phyloP scores from a whole-genome alignment of 2,797 vertebrate species.

The Tolypeutes matacus region DNA sequence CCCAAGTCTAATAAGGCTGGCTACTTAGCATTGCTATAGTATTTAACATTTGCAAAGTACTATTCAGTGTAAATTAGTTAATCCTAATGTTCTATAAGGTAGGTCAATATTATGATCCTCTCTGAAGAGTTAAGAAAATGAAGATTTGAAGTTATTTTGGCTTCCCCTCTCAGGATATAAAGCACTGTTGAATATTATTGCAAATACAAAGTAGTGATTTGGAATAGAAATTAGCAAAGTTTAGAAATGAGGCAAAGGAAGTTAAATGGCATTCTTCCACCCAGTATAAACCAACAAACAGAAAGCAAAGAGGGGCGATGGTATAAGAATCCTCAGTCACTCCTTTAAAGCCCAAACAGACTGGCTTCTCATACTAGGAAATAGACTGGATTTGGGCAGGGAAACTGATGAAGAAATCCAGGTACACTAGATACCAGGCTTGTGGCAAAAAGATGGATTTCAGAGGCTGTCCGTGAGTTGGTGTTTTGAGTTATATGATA shows the following conservation, averaged over 20 bases:
- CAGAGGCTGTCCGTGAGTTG: not conserved
- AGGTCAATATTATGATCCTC: slow-evolving; percentile 83
- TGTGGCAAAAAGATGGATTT: not conserved
- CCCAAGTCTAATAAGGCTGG: slow-evolving; percentile 74
- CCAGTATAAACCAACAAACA: not conserved
- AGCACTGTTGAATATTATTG: slow-evolving; percentile 65
- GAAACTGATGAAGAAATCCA: slow-evolving; percentile 1
- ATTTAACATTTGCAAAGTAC: slow-evolving; percentile 77
- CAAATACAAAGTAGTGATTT: slow-evolving; percentile 68
- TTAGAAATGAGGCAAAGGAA: slow-evolving; percentile 65
- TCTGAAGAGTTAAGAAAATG: slow-evolving; percentile 78
- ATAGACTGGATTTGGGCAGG: not conserved
- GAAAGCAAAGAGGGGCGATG: not conserved
- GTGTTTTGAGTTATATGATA: not conserved
- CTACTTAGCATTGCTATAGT: slow-evolving; percentile 82
- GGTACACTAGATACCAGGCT: not conserved
- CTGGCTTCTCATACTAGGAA: not conserved
- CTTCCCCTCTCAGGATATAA: slow-evolving; percentile 59
- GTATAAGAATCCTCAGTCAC: not conserved
- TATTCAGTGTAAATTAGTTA: slow-evolving; percentile 81
- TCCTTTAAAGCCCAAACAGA: not conserved
- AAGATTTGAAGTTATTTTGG: slow-evolving; percentile 78
- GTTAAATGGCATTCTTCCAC: slow-evolving; percentile 37
- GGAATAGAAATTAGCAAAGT: slow-evolving; percentile 66
- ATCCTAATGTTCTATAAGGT: slow-evolving; percentile 72